A percentile compares a stretch with the other conserved stretches of the same genome.
These are phyloP conservation scores for Tiliqua scincoides DNA, from an alignment of 2,113 vertebrate species.

Conservation along the genomic window DNA sequence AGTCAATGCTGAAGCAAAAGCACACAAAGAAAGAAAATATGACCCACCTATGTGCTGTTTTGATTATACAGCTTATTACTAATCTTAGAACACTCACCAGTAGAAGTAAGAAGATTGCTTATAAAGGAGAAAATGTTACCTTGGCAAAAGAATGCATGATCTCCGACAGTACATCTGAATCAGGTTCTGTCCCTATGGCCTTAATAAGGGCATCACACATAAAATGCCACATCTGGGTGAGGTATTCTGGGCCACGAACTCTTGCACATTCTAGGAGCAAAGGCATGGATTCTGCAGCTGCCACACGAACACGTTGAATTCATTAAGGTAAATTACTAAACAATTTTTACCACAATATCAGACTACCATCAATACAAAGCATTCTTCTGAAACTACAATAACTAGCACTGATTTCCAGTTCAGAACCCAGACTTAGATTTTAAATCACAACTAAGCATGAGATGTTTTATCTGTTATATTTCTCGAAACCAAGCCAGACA, in stretches of 20 bases:
- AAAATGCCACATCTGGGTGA: slow-evolving; percentile 99
- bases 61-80: not conserved
- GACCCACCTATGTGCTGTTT: not conserved
- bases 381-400: not conserved
- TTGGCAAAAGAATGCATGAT: slow-evolving; percentile 99
- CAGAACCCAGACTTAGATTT: not conserved
- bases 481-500: not conserved
- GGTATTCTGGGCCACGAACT: slow-evolving; percentile 93
- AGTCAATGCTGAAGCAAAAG: not conserved
- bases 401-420: not conserved
- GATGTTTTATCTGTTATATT: not conserved
- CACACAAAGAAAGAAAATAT: not conserved
- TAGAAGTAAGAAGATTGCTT: not conserved
- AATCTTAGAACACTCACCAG: not conserved
- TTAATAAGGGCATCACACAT: slow-evolving; percentile 99
- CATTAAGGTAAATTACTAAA: slow-evolving; percentile 79
- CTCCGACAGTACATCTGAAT: slow-evolving; percentile 96
- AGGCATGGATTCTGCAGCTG: slow-evolving; percentile 97
- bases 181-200: slow-evolving; percentile 95
- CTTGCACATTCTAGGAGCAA: slow-evolving; percentile 93
- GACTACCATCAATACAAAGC: not conserved
- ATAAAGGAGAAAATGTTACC: slow-evolving; percentile 71
- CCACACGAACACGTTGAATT: slow-evolving; percentile 89
- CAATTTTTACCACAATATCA: not conserved
- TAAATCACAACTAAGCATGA: not conserved